Evolutionary conservation across 2,888 invertebrate genomes (phyloP), one percentile per base, ranked within the genome.

Genomic region (Drosophila imparisetae): DNA sequence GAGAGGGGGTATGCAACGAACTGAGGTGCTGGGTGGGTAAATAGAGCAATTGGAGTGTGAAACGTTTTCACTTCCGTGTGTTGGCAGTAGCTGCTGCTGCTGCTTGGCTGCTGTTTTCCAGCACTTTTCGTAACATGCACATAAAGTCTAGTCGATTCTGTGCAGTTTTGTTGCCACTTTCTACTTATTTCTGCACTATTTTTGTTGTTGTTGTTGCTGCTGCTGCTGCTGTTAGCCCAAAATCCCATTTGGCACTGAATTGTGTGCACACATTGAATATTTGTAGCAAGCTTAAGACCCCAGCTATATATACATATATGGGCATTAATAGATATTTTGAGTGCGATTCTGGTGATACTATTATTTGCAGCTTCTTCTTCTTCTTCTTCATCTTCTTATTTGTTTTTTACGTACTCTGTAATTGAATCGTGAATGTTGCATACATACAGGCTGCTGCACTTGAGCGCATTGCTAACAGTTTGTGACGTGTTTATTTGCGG

Each of bases 61-160:
- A 88, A 83, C 88, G 86, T 88, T 85, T 88, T 89, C 89, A 83
- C 82, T 88, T 88, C 87, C 89, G 87, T 88, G 86, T 88, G 76
- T 59, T 76, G 72, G 70, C 72, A 72, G 63, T 60, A n/a, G 63
- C 58, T 60, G 50, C 53, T 38, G 48, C 58, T 59, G 66, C 53
- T 30, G 49, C 71, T 74, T 66, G 62, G 62, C 66, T 81, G 75
- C 74, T 65, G 57, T 67, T 64, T 59, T 65, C 53, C 83, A 76
- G 76, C 83, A 85, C 80, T 85, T 80, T 87, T 81, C 76, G 79
- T 83, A 87, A 72, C 85, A 83, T 87, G 67, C 73, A 78, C 85
- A 85, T 85, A 85, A 85, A 87, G 75, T 85, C 82, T 72, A 87
- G 75, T 87, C 85, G 85, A 85, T 85, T 87, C 71, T 70, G 38